phyloP scores from a whole-genome alignment of 2,113 vertebrate species.

The Galemys pyrenaicus region DNA sequence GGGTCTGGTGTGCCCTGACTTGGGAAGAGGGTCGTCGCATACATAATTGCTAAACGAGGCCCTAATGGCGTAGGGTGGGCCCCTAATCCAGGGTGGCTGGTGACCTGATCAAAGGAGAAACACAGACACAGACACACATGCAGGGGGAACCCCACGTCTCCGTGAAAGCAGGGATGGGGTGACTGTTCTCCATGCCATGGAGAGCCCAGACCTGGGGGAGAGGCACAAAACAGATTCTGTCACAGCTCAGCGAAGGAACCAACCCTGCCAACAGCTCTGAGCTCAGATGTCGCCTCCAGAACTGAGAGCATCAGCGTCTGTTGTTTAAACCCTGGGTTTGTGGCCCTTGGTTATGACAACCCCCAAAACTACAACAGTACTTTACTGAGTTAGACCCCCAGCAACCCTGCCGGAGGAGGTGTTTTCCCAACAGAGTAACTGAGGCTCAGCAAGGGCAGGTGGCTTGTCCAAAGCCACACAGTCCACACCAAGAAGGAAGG shows the following conservation, averaged over 20 bases:
- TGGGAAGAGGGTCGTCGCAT: background rate
- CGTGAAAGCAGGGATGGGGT: background rate
- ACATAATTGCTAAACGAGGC: background rate
- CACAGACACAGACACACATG: background rate
- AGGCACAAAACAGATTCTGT: too few species aligned
- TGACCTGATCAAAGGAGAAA: accelerated
- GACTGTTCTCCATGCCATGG: background rate
- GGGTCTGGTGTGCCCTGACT: background rate
- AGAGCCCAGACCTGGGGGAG: background rate
- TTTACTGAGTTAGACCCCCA: background rate
- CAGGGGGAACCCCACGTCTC: too few species aligned
- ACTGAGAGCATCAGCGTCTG: background rate
- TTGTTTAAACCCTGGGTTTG: background rate
- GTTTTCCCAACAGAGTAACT: background rate
- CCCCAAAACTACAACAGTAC: accelerated
- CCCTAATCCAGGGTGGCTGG: background rate
- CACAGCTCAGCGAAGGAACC: background rate
- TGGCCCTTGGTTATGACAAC: background rate
- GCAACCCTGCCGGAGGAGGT: background rate
- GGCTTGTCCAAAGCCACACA: background rate
- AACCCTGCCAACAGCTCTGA: background rate
- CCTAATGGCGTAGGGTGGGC: background rate
- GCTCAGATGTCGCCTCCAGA: background rate
- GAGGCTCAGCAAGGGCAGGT: background rate
- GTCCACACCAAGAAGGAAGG: background rate